Conservation (phyloP, 2,888 invertebrate genomes). For the Leucophenga montana region DNA sequence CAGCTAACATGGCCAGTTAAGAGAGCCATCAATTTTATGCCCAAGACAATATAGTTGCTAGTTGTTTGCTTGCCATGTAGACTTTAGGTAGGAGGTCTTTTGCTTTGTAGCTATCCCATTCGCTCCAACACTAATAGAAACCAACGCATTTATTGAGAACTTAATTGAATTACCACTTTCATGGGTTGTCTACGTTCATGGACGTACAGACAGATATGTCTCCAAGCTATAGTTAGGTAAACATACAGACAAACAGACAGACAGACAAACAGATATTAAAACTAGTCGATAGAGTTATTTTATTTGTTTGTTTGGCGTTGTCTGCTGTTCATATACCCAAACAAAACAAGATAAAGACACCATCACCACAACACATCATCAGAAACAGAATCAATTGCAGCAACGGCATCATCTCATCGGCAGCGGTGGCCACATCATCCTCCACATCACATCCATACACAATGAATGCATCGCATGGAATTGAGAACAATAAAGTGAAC, state of each 20-base stretch:
- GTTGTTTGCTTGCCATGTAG: constrained; percentile 14
- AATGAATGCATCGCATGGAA: not conserved
- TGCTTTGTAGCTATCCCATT: constrained; percentile 1
- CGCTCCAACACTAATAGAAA: constrained; percentile 32
- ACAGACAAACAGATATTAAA: constrained; percentile 6
- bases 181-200: not conserved
- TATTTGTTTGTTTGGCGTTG: constrained; percentile 28
- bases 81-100: constrained; percentile 47
- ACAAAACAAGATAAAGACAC: constrained; percentile 44
- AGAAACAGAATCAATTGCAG: not conserved
- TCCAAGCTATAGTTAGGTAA: not conserved
- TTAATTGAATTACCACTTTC: constrained; percentile 59
- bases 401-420: constrained; percentile 34
- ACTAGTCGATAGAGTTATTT: constrained; percentile 5
- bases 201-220: not conserved
- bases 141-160: constrained; percentile 59
- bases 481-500: constrained; percentile 16
- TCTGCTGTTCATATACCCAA: constrained; percentile 44
- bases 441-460: not conserved
- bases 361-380: constrained; percentile 40
- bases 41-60: constrained; percentile 31
- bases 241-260: constrained; percentile 6
- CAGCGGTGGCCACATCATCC: not conserved
- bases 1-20: constrained; percentile 45
- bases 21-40: constrained; percentile 62